Evolutionary conservation across 1,140 invertebrate species (phyloP).

Genomic region (Lanistes nyassanus): DNA sequence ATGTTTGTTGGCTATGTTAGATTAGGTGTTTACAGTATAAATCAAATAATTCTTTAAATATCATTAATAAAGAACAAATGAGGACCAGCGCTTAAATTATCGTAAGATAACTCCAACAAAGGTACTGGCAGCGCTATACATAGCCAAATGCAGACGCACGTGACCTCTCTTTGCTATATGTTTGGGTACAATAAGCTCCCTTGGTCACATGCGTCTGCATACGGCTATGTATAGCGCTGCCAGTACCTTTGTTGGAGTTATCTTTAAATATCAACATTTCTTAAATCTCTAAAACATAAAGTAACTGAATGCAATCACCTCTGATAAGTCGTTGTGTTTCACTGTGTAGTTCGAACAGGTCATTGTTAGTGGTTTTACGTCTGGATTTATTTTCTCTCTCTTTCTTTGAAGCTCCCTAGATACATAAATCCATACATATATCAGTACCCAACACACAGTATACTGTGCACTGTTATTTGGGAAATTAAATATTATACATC

Average conservation of each 20-base stretch:
- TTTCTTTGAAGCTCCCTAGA: constrained; percentile 51
- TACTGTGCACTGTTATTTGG: too few species aligned
- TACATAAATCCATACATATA: constrained; percentile 12
- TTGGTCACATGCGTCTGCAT: too few species aligned
- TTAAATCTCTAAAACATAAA: not conserved
- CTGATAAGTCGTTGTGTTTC: constrained; percentile 56
- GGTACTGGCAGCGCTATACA: too few species aligned
- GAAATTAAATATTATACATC: not conserved
- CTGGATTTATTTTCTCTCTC: constrained; percentile 27
- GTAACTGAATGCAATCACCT: constrained; percentile 34
- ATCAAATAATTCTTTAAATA: not conserved
- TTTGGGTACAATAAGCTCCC: too few species aligned
- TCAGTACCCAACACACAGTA: too few species aligned
- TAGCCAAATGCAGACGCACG: too few species aligned
- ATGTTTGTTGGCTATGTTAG: not conserved
- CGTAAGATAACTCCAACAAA: too few species aligned
- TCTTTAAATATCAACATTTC: not conserved
- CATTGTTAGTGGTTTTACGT: constrained; percentile 36
- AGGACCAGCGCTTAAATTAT: too few species aligned
- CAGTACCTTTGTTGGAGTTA: too few species aligned
- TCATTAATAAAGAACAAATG: too few species aligned
- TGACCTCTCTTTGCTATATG: too few species aligned
- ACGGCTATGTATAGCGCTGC: too few species aligned
- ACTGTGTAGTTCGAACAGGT: constrained; percentile 48
- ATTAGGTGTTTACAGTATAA: not conserved